A percentile compares a stretch with the other conserved stretches of the same genome.
These are phyloP conservation scores for Schlechtendalia chinensis DNA, from an alignment of 1,140 invertebrate species.

Conservation along the genomic window DNA sequence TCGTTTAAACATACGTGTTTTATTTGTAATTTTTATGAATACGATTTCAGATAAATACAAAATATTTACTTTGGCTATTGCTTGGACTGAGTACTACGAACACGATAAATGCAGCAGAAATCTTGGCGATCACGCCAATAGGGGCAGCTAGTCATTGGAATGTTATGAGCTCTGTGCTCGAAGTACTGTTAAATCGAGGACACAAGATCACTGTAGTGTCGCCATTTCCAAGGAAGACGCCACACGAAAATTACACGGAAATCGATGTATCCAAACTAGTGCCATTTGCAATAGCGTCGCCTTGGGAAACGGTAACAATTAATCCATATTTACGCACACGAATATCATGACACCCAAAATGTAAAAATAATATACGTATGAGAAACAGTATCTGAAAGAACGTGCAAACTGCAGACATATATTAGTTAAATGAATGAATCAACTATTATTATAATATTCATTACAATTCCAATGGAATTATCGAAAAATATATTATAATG, in stretches of 20 bases:
- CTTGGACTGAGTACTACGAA: constrained; percentile 16
- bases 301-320: constrained; percentile 39
- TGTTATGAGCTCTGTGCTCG: constrained; percentile 55
- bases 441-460: too few species aligned
- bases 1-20: not conserved
- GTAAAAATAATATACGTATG: too few species aligned
- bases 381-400: too few species aligned
- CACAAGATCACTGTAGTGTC: constrained; percentile 55
- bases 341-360: too few species aligned
- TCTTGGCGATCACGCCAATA: constrained; percentile 55
- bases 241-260: constrained; percentile 49
- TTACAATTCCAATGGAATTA: too few species aligned
- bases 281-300: not conserved
- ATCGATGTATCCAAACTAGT: constrained; percentile 35
- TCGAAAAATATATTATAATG: too few species aligned
- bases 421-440: too few species aligned
- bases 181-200: constrained; percentile 54
- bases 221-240: constrained; percentile 34
- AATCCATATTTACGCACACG: too few species aligned
- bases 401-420: too few species aligned
- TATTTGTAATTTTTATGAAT: not conserved
- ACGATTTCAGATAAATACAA: not conserved
- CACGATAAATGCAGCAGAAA: constrained; percentile 50
- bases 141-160: constrained; percentile 55
- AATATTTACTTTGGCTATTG: not conserved